These are phyloP conservation scores for Gadus chalcogrammus DNA, from an alignment of 2,113 vertebrate genomes.

Conservation along the genomic window DNA sequence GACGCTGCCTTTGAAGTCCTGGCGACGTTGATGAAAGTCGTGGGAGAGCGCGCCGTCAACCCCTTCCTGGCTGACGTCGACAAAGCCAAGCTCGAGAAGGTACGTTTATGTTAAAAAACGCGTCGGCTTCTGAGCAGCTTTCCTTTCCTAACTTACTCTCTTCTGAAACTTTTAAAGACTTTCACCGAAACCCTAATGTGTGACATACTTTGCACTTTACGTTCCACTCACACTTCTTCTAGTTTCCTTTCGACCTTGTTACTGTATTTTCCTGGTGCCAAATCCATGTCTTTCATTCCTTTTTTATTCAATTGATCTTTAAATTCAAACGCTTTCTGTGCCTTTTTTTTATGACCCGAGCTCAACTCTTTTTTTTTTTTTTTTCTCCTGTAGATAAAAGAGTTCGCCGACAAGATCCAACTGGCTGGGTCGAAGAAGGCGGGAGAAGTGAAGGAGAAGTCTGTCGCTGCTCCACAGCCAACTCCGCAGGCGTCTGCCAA, in stretches of 20 bases:
- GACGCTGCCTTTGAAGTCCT: conserved; percentile 89
- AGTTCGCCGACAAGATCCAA: conserved; percentile 87
- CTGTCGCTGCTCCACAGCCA: conserved; percentile 62
- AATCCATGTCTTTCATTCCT: no score
- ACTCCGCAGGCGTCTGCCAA: conserved; percentile 64
- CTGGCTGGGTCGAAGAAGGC: conserved; percentile 75
- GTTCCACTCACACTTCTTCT: no score
- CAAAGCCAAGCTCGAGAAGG: conserved; percentile 87
- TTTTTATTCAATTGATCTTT: no score
- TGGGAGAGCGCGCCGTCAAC: conserved; percentile 86
- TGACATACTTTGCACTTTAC: no score
- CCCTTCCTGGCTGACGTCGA: conserved; percentile 85
- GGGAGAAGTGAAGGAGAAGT: conserved; percentile 72
- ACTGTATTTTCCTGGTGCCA: no score
- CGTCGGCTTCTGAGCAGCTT: not conserved
- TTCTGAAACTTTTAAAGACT: not conserved
- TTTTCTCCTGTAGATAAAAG: conserved; percentile 77
- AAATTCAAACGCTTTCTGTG: no score
- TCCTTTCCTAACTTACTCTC: not conserved
- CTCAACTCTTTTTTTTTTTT: not conserved
- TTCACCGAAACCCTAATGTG: no score
- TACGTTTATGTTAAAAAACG: conserved; percentile 27
- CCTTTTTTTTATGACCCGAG: no score
- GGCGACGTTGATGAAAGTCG: conserved; percentile 86
- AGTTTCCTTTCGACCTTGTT: no score